Conservation (phyloP, 2,797 vertebrate species). For the Threskiornis aethiopicus region DNA sequence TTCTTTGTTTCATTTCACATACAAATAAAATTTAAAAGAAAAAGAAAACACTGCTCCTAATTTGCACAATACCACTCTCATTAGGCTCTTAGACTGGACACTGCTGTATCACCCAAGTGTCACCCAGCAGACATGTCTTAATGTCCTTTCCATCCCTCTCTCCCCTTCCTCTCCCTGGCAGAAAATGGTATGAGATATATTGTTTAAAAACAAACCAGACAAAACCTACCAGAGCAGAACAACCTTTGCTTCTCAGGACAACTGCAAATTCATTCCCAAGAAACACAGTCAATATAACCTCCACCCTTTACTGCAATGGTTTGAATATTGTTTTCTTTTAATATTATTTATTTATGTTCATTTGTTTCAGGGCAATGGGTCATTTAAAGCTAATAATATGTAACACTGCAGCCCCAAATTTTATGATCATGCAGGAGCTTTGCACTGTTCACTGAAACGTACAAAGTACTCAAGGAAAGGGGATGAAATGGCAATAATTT, state of each 20-base stretch:
- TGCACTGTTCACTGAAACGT: not conserved
- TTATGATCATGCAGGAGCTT: not conserved
- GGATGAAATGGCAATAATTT: not conserved
- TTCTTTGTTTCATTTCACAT: not conserved
- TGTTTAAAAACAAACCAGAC: not conserved
- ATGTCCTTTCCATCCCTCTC: not conserved
- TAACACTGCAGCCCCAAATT: not conserved
- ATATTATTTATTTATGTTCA: not conserved
- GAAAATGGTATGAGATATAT: not conserved
- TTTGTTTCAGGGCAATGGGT: not conserved
- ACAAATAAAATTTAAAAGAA: not conserved
- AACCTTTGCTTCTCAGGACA: not conserved
- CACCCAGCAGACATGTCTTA: not conserved
- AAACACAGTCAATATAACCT: not conserved
- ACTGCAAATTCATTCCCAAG: not conserved
- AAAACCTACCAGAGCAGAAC: not conserved
- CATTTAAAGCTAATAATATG: not conserved
- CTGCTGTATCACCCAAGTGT: not conserved
- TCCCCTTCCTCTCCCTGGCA: not conserved
- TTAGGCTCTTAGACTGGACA: not conserved
- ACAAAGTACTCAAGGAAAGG: not conserved
- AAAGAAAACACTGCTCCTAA: not conserved
- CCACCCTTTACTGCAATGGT: not conserved
- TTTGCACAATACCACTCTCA: not conserved
- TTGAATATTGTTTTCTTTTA: not conserved